Evolutionary conservation across 2,797 vertebrate species (phyloP).

Genomic region (Platalea minor): DNA sequence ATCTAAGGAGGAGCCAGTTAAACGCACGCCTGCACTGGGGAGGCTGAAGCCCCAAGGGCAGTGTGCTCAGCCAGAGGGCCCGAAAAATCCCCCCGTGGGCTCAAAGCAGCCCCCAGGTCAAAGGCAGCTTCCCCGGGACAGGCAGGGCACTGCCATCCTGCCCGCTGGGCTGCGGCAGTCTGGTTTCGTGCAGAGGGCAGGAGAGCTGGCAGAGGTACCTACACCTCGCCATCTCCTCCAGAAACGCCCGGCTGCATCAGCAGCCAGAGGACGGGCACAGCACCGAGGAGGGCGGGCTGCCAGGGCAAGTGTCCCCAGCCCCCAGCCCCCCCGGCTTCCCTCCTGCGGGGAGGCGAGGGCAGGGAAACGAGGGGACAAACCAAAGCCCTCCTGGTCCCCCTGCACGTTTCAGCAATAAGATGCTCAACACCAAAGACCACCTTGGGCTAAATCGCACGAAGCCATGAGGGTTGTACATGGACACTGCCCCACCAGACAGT

Average conservation of each 20-base stretch:
- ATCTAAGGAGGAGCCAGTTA: not conserved
- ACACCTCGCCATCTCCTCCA: fast-evolving
- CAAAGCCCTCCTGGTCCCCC: not conserved
- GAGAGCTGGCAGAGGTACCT: not conserved
- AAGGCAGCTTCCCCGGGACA: not conserved
- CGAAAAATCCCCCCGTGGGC: fast-evolving
- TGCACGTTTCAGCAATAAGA: not conserved
- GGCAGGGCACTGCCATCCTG: not conserved
- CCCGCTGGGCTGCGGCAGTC: fast-evolving
- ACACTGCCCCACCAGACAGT: not conserved
- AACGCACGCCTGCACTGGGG: fast-evolving
- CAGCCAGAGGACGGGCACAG: not conserved
- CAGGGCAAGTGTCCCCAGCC: not conserved
- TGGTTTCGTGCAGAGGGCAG: not conserved
- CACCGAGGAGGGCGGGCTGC: not conserved
- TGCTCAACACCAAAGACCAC: not conserved
- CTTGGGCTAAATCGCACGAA: not conserved
- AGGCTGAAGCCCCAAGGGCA: not conserved
- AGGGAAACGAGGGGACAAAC: not conserved
- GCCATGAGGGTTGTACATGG: not conserved
- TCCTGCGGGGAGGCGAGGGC: not conserved
- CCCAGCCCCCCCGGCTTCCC: too few species aligned
- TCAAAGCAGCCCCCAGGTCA: not conserved
- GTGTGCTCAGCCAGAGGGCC: fast-evolving
- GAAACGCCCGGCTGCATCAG: not conserved